Conservation (phyloP, 2,113 vertebrate species). For the Rhea pennata region DNA sequence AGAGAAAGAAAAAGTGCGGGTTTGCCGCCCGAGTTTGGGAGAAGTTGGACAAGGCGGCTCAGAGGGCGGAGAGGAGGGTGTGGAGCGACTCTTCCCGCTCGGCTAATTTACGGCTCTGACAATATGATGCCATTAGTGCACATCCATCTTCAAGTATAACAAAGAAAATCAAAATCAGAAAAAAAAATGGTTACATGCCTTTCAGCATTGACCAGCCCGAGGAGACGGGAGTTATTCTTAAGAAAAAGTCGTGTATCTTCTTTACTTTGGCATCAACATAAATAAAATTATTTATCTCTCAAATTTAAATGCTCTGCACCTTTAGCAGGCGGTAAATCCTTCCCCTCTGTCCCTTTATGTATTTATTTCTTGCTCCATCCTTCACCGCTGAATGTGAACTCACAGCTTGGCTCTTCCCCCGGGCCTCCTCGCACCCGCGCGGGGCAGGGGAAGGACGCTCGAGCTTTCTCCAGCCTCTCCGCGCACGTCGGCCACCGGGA, state of each 20-base stretch:
- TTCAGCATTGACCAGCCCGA: slow-evolving; percentile 37
- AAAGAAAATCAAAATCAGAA: slow-evolving; percentile 16
- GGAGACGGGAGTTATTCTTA: slow-evolving; percentile 46
- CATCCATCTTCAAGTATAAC: slow-evolving; percentile 44
- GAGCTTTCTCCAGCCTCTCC: not conserved
- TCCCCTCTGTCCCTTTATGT: not conserved
- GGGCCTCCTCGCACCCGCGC: not conserved
- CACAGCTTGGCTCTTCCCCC: not conserved
- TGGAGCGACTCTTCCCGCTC: not conserved
- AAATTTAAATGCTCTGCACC: slow-evolving; percentile 59
- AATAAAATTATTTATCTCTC: slow-evolving; percentile 75
- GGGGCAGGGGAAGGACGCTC: not conserved
- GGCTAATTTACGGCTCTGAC: slow-evolving; percentile 49
- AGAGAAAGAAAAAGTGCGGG: not conserved
- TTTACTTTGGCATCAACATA: slow-evolving; percentile 69
- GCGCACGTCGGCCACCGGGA: fast-evolving
- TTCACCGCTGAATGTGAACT: not conserved
- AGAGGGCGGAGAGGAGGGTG: not conserved
- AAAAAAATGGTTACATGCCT: slow-evolving; percentile 53
- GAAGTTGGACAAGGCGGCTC: slow-evolving; percentile 5
- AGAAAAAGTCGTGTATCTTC: slow-evolving; percentile 62
- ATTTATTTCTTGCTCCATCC: not conserved
- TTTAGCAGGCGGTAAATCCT: slow-evolving; percentile 59
- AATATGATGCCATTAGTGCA: not conserved
- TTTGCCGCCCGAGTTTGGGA: not conserved